Conservation (phyloP, 2,113 vertebrate species). For the Catagonus wagneri region DNA sequence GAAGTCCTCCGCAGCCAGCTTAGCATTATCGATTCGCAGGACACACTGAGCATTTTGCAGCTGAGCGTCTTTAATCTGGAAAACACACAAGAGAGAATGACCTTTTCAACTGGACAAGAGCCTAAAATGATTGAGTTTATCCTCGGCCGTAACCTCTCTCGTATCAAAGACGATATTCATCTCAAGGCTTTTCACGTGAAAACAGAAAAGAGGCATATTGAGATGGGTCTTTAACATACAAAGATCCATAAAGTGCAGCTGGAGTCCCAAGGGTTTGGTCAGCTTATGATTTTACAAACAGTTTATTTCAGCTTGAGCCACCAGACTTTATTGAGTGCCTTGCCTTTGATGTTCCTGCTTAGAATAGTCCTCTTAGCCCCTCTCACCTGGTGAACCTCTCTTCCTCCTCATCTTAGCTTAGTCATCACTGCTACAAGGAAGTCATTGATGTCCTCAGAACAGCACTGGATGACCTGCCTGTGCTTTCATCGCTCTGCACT, state of each 20-base stretch:
- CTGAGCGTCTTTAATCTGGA: conserved; percentile 82
- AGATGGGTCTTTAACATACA: neutral
- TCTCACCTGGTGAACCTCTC: neutral
- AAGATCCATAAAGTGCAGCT: neutral
- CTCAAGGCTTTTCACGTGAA: neutral
- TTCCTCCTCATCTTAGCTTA: neutral
- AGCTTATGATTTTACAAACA: neutral
- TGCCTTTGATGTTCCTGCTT: neutral
- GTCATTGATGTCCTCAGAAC: neutral
- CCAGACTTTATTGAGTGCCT: neutral
- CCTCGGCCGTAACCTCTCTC: neutral
- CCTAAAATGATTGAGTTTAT: neutral
- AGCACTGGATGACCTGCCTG: neutral
- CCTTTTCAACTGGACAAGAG: neutral
- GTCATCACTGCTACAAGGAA: neutral
- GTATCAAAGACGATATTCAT: neutral
- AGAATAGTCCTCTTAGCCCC: neutral
- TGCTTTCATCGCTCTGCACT: neutral
- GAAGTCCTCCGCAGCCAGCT: conserved; percentile 88
- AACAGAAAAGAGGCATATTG: neutral
- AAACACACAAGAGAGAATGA: conserved; percentile 37
- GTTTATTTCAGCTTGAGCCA: neutral
- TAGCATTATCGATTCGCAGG: conserved; percentile 87
- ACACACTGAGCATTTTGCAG: conserved; percentile 76
- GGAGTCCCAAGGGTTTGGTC: neutral